A percentile compares a stretch with the other conserved stretches of the same genome.
phyloP scores from a whole-genome alignment of 2,797 vertebrate species.

The Cephalopachus bancanus region DNA sequence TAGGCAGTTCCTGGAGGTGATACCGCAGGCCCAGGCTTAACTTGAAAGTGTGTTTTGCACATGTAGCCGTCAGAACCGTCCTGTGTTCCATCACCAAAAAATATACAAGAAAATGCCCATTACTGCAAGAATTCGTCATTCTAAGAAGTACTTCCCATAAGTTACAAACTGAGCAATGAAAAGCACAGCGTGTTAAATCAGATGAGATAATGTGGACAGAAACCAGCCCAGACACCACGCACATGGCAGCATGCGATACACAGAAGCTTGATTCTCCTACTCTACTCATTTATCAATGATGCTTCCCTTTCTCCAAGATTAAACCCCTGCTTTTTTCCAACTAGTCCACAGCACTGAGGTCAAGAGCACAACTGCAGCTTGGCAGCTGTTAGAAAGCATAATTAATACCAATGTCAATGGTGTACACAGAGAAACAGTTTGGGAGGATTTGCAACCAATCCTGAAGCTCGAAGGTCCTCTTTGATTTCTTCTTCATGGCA shows the following conservation, averaged over 20 bases:
- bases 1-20: conserved; percentile 74
- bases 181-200: not conserved
- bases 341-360: conserved; percentile 1
- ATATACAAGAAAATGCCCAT: conserved; percentile 69
- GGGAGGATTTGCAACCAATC: not conserved
- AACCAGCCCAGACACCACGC: not conserved
- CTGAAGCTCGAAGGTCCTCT: not conserved
- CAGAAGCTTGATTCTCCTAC: not conserved
- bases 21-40: conserved; percentile 80
- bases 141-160: conserved; percentile 47
- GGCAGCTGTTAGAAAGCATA: not conserved
- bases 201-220: not conserved
- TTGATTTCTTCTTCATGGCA: not conserved
- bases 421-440: not conserved
- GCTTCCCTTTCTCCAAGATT: not conserved
- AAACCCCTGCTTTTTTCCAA: not conserved
- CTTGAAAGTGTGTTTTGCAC: conserved; percentile 90
- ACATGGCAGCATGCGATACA: not conserved
- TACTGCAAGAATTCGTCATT: conserved; percentile 72
- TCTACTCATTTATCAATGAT: conserved; percentile 30
- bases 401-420: not conserved
- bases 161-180: not conserved
- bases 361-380: not conserved
- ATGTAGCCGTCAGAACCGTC: conserved; percentile 90
- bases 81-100: conserved; percentile 83